Base-by-base conservation (phyloP, 1,140 invertebrate species). In the Pristionchus pacificus region DNA sequence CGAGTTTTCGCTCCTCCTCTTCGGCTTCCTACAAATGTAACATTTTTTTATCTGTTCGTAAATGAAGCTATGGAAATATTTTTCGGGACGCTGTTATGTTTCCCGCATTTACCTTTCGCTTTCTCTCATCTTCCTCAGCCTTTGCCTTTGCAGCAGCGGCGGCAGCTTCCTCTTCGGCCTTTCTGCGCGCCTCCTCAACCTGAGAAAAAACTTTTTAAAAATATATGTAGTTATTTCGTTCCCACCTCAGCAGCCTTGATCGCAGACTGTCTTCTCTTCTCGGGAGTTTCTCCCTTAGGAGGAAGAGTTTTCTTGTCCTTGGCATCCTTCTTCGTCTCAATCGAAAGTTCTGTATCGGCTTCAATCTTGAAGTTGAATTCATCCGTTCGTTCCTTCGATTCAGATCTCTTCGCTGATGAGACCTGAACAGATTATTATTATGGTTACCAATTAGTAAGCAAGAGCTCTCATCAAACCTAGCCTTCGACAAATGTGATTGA, bases 121-220 rank as follows among this genome's bases (percentile, higher is more conserved):
- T 24, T 55, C 32, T 59, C 49, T 74, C 66, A 30, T 73, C 59
- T 32, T 72, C 58, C 59, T 73, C 68, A 25, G n/a, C 29, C 70
- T 70, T 75, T 25, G 67, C 78, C 49, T 75, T 58, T 19, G 69
- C 55, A 3, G 3, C 31, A 24, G 72, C 28, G 10, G 28, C 27
- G 6, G 38, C 38, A 49, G 38, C 38, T 49, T 49, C 38, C 19
- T 49, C 19, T 19, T 49, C 38, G 38, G 6, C 38, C 6, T 49
- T 19, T 19, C 19, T 49, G 6, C 19, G 6, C 19, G 6, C 19
- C 38, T 58, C 60, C 15, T 68, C 49, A 24, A 60, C 66, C 66
- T 68, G 49, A 29, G 59, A 66, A 1, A 13, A 1, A 57, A 6
- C n/a, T 0, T 1, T 68, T 31, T 59, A n/a, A 32, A 60, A 31